Conservation (phyloP, 1,140 invertebrate genomes). For the Bombus impatiens region DNA sequence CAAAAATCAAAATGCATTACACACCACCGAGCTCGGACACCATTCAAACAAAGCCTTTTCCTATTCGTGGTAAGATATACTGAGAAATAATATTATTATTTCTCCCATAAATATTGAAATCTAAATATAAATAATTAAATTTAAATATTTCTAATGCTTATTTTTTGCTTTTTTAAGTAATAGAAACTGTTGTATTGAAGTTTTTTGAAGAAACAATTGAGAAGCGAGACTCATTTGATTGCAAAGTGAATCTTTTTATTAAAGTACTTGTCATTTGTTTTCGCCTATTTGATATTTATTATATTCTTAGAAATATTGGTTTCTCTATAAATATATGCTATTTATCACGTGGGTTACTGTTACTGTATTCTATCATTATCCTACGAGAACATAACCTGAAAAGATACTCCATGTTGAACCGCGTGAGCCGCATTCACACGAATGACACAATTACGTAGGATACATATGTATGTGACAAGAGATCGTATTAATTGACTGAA, state of each 20-base stretch:
- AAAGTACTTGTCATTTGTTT: background rate
- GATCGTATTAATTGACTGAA: background rate
- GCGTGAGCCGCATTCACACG: background rate
- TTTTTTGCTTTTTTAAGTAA: background rate
- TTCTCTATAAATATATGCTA: background rate
- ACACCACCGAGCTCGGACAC: constrained; percentile 89
- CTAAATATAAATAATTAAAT: background rate
- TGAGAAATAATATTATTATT: background rate
- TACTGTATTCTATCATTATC: background rate
- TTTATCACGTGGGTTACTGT: background rate
- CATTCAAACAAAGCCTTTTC: constrained; percentile 93
- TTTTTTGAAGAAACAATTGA: background rate
- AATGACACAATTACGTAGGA: background rate
- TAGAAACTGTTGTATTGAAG: background rate
- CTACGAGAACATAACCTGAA: constrained; percentile 36
- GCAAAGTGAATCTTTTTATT: background rate
- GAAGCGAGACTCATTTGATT: background rate
- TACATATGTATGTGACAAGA: background rate
- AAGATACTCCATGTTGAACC: background rate
- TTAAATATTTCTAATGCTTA: background rate
- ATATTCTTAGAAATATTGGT: background rate
- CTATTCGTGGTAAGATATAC: constrained; percentile 87
- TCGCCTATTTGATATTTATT: background rate
- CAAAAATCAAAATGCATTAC: constrained; percentile 78
- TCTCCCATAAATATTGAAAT: too few species aligned